Base-by-base conservation (phyloP, 2,113 vertebrate species). In the Narcine bancroftii region DNA sequence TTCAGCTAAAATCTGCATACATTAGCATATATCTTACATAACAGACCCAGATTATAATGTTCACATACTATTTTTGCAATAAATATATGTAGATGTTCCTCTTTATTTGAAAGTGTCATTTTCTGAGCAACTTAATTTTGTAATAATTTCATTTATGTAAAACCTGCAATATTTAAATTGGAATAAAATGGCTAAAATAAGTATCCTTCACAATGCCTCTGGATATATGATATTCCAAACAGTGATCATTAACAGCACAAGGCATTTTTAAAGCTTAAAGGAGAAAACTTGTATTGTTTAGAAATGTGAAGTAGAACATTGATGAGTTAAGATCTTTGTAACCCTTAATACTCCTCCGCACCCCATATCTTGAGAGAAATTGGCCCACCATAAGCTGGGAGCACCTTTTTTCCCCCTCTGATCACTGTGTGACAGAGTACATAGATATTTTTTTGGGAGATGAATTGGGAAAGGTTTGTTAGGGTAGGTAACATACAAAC, bases 21-120 rank as follows among this genome's bases (percentile, higher is more conserved):
- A 87, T 87, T 87, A 60, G 81, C 81, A 87, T 60, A 85, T 87
- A 11, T 6, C 50, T 87, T 87, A 87, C 81, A 87, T 87, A 87
- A 87, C 53, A 87, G 81, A 33, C 81, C 81, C 81, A 87, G 50
- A 87, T 87, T 42, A 87, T n/a, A 33, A 36, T 60, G 81, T 60
- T 87, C 50, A 36, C 13, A 60, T 60, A 36, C 81, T 87, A 60
- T 87, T 60, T 87, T 87, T 87, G 19, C 29, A 87, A n/a, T 36
- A 36, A 87, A n/a, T 29, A 87, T 60, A 33, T 87, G n/a, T n/a
- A 87, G 19, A 75, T 75, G 72, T 75, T 87, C 60, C n/a, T 83
- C n/a, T 85, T 60, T 60, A n/a, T 19, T 87, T 87, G 81, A 56
- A 87, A 87, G 33, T 60, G 81, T 87, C 50, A 7, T n/a, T 87